phyloP scores from a whole-genome alignment of 2,888 invertebrate genomes.

The Caenorhabditis afra region DNA sequence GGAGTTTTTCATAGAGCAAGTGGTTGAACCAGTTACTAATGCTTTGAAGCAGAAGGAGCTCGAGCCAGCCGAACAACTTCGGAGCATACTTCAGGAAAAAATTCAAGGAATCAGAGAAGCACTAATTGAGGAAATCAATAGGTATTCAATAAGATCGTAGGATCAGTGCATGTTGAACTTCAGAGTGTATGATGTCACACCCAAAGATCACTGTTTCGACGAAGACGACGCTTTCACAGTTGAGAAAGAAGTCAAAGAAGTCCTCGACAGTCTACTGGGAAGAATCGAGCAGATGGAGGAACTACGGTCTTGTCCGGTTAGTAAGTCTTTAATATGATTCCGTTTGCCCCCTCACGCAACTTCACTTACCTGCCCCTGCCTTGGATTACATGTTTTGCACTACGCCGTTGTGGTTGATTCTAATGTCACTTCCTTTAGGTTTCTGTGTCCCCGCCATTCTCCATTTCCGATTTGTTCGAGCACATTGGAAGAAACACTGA shows the following conservation, averaged over 20 bases:
- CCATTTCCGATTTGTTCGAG: too few species aligned
- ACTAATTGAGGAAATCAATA: slow-evolving; percentile 30
- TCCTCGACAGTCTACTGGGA: background rate
- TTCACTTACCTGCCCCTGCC: too few species aligned
- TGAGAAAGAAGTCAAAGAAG: too few species aligned
- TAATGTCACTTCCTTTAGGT: too few species aligned
- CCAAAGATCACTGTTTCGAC: too few species aligned
- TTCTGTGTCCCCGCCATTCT: too few species aligned
- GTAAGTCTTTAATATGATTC: background rate
- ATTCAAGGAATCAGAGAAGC: slow-evolving; percentile 11
- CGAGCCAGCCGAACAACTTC: background rate
- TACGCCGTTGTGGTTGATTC: too few species aligned
- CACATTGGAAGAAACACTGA: too few species aligned
- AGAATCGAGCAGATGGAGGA: background rate
- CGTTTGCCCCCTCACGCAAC: too few species aligned
- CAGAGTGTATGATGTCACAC: background rate
- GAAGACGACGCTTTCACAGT: too few species aligned
- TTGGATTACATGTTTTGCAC: too few species aligned
- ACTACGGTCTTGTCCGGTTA: background rate
- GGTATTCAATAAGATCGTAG: slow-evolving; percentile 4
- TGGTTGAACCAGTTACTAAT: slow-evolving; percentile 24
- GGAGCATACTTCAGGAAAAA: background rate
- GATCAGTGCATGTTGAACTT: slow-evolving; percentile 11
- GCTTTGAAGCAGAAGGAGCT: background rate
- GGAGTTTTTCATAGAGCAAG: slow-evolving; percentile 23